These are phyloP conservation scores for Amphipyra berbera DNA, from an alignment of 2,888 invertebrate species.

Conservation along the genomic window DNA sequence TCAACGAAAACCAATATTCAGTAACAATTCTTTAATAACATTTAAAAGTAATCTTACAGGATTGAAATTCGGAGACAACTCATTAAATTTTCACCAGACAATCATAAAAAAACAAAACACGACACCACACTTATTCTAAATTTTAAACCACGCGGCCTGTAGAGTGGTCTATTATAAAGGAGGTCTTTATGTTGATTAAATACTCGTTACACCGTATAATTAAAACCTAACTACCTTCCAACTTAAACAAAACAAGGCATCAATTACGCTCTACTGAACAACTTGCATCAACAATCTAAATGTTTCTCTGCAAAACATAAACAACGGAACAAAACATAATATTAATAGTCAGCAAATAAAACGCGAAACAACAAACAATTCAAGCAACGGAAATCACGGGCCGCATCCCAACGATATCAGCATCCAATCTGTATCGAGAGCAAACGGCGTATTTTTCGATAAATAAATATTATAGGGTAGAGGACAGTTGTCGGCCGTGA, in stretches of 20 bases:
- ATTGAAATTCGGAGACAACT: too few species aligned
- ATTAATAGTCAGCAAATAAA: constrained; percentile 39
- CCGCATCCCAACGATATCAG: constrained; percentile 45
- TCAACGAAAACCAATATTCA: too few species aligned
- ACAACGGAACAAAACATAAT: background rate
- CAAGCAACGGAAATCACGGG: constrained; percentile 33
- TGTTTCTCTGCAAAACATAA: background rate
- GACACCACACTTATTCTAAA: too few species aligned
- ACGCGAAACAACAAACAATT: constrained; percentile 30
- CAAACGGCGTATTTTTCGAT: constrained; percentile 50
- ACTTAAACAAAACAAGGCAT: background rate
- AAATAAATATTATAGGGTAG: constrained; percentile 52
- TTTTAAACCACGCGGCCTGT: too few species aligned
- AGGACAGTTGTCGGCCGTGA: constrained; percentile 9
- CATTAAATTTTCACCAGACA: too few species aligned
- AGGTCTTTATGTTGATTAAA: too few species aligned
- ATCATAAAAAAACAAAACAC: too few species aligned
- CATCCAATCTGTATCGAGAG: constrained; percentile 51
- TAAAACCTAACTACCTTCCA: background rate
- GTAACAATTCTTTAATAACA: too few species aligned
- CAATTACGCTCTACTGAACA: background rate
- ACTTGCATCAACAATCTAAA: background rate
- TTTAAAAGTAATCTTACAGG: too few species aligned
- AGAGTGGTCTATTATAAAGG: too few species aligned
- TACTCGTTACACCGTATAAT: background rate